Evolutionary conservation across 2,888 invertebrate genomes (phyloP), one percentile per base, ranked within the genome.

Genomic region (Pecten maximus): DNA sequence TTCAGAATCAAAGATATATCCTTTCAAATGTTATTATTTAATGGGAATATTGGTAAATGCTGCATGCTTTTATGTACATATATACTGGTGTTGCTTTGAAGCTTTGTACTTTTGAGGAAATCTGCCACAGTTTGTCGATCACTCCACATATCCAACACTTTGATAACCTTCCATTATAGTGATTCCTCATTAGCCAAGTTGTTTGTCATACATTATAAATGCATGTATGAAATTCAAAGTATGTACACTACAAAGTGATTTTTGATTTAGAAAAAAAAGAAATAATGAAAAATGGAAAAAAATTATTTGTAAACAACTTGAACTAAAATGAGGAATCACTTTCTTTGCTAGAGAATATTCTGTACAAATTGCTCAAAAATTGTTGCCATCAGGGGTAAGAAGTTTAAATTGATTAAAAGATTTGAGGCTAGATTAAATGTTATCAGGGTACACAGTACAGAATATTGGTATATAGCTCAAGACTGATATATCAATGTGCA

Each of bases 331-430:
- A 74, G 74, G 74, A 74, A 74, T 74, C 74, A 74, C 74, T 74
- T 74, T 35, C 23, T 74, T 23, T 35, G 35, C 35, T 74, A 74
- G 28, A 35, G 74, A 74, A 74, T 74, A 74, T 74, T 74, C 74
- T 74, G 74, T 74, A 74, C 74, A 74, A 74, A 74, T 74, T 74
- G 74, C 74, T 74, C 74, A 74, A 74, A 74, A 74, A 74, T 54
- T 54, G 23, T 74, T 35, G 15, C 74, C 28, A 10, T 74, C 54
- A 54, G 54, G 54, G 74, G 35, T 74, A 74, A 74, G 35, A 74
- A 28, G 0, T 28, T 35, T 28, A 74, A 74, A 74, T 12, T 74
- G 28, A 28, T 16, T 28, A n/a, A 60, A 60, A 28, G 0, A 12
- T 74, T 74, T 74, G 74, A 74, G 74, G 74, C 35, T 74, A 74